Percentiles rank a stretch among this genome's conserved stretches.
phyloP scores from a whole-genome alignment of 2,797 vertebrate genomes.

The Liasis olivaceus region DNA sequence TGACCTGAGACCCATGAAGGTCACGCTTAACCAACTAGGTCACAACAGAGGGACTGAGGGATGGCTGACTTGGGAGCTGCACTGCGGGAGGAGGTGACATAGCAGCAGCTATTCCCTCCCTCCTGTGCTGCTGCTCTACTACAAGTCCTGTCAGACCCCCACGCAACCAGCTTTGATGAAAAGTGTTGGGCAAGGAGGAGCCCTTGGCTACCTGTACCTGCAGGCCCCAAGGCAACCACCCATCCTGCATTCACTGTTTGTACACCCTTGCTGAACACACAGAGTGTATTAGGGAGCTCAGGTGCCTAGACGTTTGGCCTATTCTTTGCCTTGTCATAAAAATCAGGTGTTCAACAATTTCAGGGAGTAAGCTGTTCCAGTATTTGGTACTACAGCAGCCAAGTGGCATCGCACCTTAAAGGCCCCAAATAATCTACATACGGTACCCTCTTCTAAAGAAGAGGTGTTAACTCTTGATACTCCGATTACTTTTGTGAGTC shows the following conservation, averaged over 20 bases:
- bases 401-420: neutral
- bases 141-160: neutral
- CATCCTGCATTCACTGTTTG: neutral
- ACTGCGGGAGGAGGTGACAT: neutral
- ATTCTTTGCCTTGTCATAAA: neutral
- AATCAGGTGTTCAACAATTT: neutral
- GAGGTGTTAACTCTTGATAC: neutral
- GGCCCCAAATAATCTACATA: neutral
- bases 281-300: neutral
- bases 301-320: neutral
- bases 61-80: neutral
- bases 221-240: neutral
- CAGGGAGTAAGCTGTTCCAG: neutral
- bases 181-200: neutral
- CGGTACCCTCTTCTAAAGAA: neutral
- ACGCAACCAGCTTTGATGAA: neutral
- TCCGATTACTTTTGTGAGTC: neutral
- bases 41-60: neutral
- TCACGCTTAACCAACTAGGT: neutral
- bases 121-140: neutral
- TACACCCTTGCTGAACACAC: neutral
- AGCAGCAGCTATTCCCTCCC: neutral
- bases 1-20: neutral
- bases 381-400: neutral
- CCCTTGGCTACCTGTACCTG: neutral